Evolutionary conservation across 2,888 invertebrate genomes (phyloP).

Genomic region (Cerastis rubricosa): DNA sequence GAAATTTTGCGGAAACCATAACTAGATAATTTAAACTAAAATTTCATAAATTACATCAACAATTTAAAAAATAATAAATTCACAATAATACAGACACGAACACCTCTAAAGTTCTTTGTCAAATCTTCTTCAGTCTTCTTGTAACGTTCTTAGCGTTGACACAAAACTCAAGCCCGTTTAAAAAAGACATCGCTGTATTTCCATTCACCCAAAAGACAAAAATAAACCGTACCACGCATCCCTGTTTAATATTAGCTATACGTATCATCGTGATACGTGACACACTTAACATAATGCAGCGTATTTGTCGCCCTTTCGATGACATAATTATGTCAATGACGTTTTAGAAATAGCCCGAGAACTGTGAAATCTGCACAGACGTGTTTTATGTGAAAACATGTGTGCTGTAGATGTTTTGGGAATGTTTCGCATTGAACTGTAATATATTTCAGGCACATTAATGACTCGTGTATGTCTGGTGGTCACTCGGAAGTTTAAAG

Average conservation of each 20-base stretch:
- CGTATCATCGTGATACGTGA: constrained; percentile 34
- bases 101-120: no score
- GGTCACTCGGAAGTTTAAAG: neutral
- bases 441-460: neutral
- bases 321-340: constrained; percentile 69
- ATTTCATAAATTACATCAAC: no score
- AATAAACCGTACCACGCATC: constrained; percentile 10
- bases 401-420: neutral
- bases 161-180: neutral
- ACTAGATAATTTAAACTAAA: no score
- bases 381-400: constrained; percentile 17
- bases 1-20: no score
- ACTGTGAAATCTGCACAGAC: constrained; percentile 34
- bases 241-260: constrained; percentile 31
- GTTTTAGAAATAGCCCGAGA: constrained; percentile 59
- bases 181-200: neutral
- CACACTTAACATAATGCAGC: constrained; percentile 59
- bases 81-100: no score
- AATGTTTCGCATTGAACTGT: neutral
- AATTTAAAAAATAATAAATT: no score
- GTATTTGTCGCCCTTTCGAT: constrained; percentile 49
- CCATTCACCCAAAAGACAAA: constrained; percentile 25
- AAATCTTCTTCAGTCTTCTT: no score
- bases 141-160: no score
- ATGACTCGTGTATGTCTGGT: neutral